Evolutionary conservation across 2,888 invertebrate genomes (phyloP).

Genomic region (Coelinius sp.): DNA sequence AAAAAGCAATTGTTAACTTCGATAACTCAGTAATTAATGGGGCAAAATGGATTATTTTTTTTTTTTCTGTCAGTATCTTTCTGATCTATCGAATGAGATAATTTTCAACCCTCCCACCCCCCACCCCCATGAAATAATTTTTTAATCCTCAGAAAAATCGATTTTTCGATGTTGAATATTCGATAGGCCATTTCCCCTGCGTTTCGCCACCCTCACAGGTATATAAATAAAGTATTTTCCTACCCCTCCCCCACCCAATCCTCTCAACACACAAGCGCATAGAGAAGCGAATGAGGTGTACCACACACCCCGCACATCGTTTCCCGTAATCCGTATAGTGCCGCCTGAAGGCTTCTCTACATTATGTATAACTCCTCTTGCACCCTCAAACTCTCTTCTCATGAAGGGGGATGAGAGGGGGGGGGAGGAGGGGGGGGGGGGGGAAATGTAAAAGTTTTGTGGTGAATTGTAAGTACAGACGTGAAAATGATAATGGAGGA

Average conservation of each 20-base stretch:
- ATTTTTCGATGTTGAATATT: too few species aligned
- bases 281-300: constrained; percentile 12
- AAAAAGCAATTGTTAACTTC: too few species aligned
- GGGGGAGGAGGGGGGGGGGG: constrained; percentile 12
- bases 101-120: constrained; percentile 15
- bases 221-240: too few species aligned
- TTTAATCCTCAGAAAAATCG: too few species aligned
- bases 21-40: neutral
- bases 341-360: constrained; percentile 22
- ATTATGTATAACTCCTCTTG: constrained; percentile 1
- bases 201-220: too few species aligned
- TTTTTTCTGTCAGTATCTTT: neutral
- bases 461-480: constrained; percentile 12
- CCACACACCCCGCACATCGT: constrained; percentile 1
- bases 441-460: neutral
- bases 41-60: neutral
- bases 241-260: too few species aligned
- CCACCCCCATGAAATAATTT: constrained; percentile 3
- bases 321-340: constrained; percentile 22
- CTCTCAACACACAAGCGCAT: neutral
- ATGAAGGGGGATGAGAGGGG: constrained; percentile 14
- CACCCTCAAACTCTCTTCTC: constrained; percentile 6
- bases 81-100: neutral
- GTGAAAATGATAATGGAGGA: constrained; percentile 12
- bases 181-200: too few species aligned